Base-by-base conservation (phyloP, 2,113 vertebrate genomes). In the Genyomyrus donnyi region DNA sequence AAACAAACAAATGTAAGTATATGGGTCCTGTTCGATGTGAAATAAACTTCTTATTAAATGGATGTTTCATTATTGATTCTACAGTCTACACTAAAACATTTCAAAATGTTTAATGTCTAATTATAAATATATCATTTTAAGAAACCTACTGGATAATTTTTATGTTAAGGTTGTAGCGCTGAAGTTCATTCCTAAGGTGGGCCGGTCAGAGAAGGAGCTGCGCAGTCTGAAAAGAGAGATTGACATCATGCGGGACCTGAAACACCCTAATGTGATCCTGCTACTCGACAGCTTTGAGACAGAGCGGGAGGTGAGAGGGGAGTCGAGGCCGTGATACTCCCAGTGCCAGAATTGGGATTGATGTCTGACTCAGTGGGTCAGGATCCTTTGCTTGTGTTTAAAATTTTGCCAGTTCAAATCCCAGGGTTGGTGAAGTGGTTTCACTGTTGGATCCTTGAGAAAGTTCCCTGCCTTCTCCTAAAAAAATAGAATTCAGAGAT, bases 211-310 rank as follows among this genome's bases (percentile, higher is more conserved):
- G 74, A 98, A 98, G 92, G 98, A 99, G 92, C 95, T 99, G 17
- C 96, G 94, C 87, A 97, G 95, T 90, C 94, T 99, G 39, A 97
- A 96, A 70, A 95, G 94, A 70, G 98, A 99, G 92, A 99, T 99
- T 89, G 97, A 99, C 88, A 99, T 99, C 58, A 97, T 99, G 97
- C 96, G 96, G 45, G 96, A 94, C 13, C 96, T 99, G 45, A 93
- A 94, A 45, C 98, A 99, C 85, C 98, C 98, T 74, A 98, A 99
- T 91, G 98, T 99, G 86, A 95, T 99, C 9, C 96, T 97, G 90
- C 96, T 99, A 92, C 96, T 97, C 1, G 98, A 99, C 96, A 99
- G 97, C 94, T 99, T 98, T 90, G 97, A 99, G 91, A 99, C 98
- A 0, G 95, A 98, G 90, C 96, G 96, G 48, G 97, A 99, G 97